A percentile compares a stretch with the other conserved stretches of the same genome.
Evolutionary conservation across 1,140 invertebrate genomes (phyloP).

Genomic region (Eciton burchellii): DNA sequence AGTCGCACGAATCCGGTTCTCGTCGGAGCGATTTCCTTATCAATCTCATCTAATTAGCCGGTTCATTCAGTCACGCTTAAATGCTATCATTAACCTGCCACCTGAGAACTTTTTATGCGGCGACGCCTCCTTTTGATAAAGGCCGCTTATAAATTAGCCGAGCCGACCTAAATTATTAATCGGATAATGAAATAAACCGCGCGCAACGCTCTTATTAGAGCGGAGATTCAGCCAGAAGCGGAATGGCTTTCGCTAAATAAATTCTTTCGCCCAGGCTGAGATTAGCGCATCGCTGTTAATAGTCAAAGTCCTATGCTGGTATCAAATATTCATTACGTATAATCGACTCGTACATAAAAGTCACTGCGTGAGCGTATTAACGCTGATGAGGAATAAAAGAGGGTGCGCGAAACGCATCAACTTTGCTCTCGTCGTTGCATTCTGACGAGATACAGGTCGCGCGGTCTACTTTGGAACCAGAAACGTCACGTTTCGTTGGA

Average conservation of each 20-base stretch:
- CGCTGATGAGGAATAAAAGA: not conserved
- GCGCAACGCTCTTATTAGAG: too few relatives aligned
- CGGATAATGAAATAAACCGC: too few relatives aligned
- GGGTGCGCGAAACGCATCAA: not conserved
- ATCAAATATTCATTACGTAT: too few relatives aligned
- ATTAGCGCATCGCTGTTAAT: too few relatives aligned
- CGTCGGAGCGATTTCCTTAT: conserved; percentile 18
- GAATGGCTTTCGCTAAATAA: too few relatives aligned
- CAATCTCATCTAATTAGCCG: conserved; percentile 27
- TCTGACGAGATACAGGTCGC: not conserved
- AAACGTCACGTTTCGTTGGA: not conserved
- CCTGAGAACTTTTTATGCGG: conserved; percentile 19
- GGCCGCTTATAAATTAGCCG: not conserved
- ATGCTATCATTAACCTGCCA: conserved; percentile 28
- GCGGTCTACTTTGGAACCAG: too few relatives aligned
- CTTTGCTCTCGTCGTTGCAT: not conserved
- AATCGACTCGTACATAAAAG: not conserved
- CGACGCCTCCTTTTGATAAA: conserved; percentile 18
- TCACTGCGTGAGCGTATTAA: not conserved
- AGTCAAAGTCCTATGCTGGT: too few relatives aligned
- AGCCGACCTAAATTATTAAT: not conserved
- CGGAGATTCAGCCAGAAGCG: too few relatives aligned
- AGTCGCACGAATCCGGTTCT: conserved; percentile 36
- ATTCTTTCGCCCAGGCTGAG: too few relatives aligned
- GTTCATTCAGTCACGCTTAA: conserved; percentile 17